Base-by-base conservation (phyloP, 2,797 vertebrate species). In the Pteropus rufus region DNA sequence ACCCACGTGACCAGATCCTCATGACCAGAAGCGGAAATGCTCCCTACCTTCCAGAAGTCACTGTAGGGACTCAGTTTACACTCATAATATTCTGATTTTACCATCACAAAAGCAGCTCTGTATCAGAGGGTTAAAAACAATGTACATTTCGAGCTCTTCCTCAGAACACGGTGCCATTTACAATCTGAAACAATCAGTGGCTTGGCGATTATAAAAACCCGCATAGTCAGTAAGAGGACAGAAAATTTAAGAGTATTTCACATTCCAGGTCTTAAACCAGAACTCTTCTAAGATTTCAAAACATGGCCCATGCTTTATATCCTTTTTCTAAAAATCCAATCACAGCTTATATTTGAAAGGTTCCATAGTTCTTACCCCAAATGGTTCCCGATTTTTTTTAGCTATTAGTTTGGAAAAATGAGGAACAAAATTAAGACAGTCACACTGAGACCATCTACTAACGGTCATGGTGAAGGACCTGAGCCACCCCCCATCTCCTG, bases 231-330 rank as follows among this genome's bases (percentile, higher is more conserved):
- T 49, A 81, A 89, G 23, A 91, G 56, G 18, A 76, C 0, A 76
- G 29, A 94, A 93, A 46, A 94, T 81, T 46, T 39, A 41, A 76
- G 52, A 65, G 5, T 29, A 41, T 60, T 86, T 91, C 29, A 72
- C 31, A 93, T 80, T 89, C 15, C 12, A 86, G 62, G 81, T 88
- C 44, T 72, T 69, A 92, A 92, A 82, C 39, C 7, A 73, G 65
- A 94, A 95, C 21, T 93, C 39, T 56, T 76, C 49, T 83, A 86
- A 49, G 29, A 90, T 73, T 89, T 95, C 86, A 92, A 94, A 96
- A 79, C 14, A 85, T 4, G 26, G 54, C 12, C 49, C 54, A 60
- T 44, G 4, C 58, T 95, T 89, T 91, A 89, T 92, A 76, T 56
- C 72, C 79, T 87, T 69, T 69, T 83, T 92, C 67, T 72, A 91